phyloP scores from a whole-genome alignment of 2,888 invertebrate species.

The Hypercompe scribonia region DNA sequence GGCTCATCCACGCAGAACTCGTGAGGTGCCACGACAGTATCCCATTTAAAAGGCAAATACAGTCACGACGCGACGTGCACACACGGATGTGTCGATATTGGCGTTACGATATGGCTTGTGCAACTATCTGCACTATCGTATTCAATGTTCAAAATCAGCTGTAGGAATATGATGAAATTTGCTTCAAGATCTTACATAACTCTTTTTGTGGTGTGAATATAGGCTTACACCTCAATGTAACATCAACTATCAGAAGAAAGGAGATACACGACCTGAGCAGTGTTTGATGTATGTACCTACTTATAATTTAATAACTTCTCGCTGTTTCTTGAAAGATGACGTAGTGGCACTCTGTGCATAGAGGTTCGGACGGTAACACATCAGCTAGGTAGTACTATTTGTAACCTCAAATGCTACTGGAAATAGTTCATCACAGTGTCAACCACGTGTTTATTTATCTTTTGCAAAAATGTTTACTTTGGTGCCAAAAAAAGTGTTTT shows the following conservation, averaged over 20 bases:
- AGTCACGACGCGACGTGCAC: constrained; percentile 80
- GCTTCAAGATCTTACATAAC: constrained; percentile 19
- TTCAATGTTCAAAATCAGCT: constrained; percentile 48
- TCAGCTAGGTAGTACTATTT: too few species aligned
- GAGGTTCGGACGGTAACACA: too few species aligned
- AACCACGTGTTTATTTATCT: too few species aligned
- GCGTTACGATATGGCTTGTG: constrained; percentile 62
- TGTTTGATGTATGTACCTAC: too few species aligned
- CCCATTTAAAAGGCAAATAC: constrained; percentile 81
- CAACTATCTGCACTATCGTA: constrained; percentile 56
- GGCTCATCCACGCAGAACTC: constrained; percentile 76
- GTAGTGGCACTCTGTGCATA: too few species aligned
- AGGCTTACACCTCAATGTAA: background rate
- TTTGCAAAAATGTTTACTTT: too few species aligned
- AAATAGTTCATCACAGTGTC: too few species aligned
- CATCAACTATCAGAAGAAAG: background rate
- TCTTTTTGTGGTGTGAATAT: background rate
- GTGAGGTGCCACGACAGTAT: constrained; percentile 75
- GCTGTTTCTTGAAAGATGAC: too few species aligned
- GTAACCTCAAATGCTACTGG: too few species aligned
- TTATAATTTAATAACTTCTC: background rate
- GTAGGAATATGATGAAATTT: constrained; percentile 41
- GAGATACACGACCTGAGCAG: background rate
- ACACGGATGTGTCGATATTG: constrained; percentile 67
- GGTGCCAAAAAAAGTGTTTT: too few species aligned